Evolutionary conservation across 2,888 invertebrate species (phyloP), one percentile per base, ranked within the genome.

Genomic region (Drosophila vallismaia): DNA sequence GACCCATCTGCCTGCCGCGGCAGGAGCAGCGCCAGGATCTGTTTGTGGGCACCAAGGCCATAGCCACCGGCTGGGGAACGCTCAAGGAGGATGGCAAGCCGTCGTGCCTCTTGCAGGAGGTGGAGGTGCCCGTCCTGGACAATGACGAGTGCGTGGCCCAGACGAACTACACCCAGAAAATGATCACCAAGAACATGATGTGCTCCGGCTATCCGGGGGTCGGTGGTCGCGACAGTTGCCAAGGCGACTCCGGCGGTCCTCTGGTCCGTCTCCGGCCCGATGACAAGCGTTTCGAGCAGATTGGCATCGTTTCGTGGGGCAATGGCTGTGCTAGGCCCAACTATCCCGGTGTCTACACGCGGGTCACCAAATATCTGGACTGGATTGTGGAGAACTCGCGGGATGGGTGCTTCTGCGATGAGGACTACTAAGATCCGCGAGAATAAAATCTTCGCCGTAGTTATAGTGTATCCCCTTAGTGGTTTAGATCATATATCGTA

Each of bases 301-400:
- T 97, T 89, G 97, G 95, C 94, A 94, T 97, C 14, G 97, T 97
- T 0, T 97, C 97, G 0, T 97, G 97, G 97, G 97, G 97, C 33
- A 96, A 97, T 88, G 97, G 97, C 24, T 97, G 97, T 89, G 97
- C 96, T 0, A 93, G 97, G 69, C 94, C 95, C 6, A 96, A 96
- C 12, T 97, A 96, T 91, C 96, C 96, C 0, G 97, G 97, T 1
- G 96, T 97, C 0, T 97, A 97, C 90, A 96, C 96, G 0, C 93
- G 97, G 74, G 94, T 97, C 38, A 95, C 95, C n/a, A 94, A 95
- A 79, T 97, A 96, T 91, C 90, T 97, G 53, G 94, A 95, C 79
- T 97, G 97, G 97, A 96, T 97, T 76, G 91, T 93, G 71, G 94
- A 95, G 73, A 95, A 97, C 89, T 94, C 96, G 1, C 93, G 93